Conservation (phyloP, 2,888 invertebrate genomes). For the Cyclophora punctaria region DNA sequence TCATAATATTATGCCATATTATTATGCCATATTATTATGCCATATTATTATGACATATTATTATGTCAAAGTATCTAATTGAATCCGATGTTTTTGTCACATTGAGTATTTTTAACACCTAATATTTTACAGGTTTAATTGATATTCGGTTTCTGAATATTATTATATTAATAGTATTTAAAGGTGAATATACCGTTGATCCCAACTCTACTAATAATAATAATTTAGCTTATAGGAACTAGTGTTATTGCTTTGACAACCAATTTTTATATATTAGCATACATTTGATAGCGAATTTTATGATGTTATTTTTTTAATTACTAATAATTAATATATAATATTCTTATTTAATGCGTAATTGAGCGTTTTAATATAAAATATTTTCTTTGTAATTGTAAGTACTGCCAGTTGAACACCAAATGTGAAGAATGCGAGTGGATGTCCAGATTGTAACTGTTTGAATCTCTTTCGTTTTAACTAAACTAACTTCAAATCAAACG, state of each 20-base stretch:
- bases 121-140: too few species aligned
- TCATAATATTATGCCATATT: too few species aligned
- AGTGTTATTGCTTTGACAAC: constrained; percentile 35
- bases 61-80: too few species aligned
- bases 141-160: too few species aligned
- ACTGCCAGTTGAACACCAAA: constrained; percentile 70
- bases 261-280: constrained; percentile 41
- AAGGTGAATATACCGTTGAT: background rate
- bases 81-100: too few species aligned
- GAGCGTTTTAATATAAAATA: constrained; percentile 29
- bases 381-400: constrained; percentile 43
- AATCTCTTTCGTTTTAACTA: constrained; percentile 1
- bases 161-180: too few species aligned
- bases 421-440: constrained; percentile 39
- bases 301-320: constrained; percentile 40
- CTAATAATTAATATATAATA: constrained; percentile 20
- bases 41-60: too few species aligned
- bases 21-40: too few species aligned
- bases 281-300: constrained; percentile 55
- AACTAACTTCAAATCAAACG: too few species aligned
- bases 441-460: constrained; percentile 26
- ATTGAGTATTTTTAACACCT: too few species aligned
- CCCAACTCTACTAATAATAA: constrained; percentile 12
- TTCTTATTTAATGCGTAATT: constrained; percentile 36
- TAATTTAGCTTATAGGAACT: constrained; percentile 25